A percentile compares a stretch with the other conserved stretches of the same genome.
These are phyloP conservation scores for Vanessa cardui DNA, from an alignment of 2,888 invertebrate species.

Conservation along the genomic window DNA sequence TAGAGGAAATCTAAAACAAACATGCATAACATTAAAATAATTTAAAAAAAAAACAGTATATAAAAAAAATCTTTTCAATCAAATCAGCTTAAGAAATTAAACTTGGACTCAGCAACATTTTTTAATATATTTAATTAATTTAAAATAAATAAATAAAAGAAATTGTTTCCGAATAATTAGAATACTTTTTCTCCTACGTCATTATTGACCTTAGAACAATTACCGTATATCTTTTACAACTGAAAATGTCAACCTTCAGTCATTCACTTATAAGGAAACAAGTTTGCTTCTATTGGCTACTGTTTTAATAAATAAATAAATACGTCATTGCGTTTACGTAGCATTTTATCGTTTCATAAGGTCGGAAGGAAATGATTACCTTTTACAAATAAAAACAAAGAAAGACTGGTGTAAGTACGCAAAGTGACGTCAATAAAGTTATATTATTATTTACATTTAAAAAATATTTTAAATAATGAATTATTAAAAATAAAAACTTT, in stretches of 20 bases:
- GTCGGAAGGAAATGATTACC: constrained; percentile 62
- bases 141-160: too few species aligned
- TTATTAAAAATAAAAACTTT: too few species aligned
- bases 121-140: too few species aligned
- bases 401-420: constrained; percentile 18
- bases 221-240: not conserved
- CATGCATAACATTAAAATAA: not conserved
- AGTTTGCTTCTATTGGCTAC: not conserved
- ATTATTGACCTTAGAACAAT: constrained; percentile 14
- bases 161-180: too few species aligned
- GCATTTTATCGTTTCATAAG: constrained; percentile 46
- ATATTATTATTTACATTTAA: constrained; percentile 1
- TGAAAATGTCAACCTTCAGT: constrained; percentile 28
- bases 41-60: too few species aligned
- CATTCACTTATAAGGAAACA: constrained; percentile 22
- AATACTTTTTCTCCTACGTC: constrained; percentile 8
- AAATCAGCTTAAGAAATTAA: too few species aligned
- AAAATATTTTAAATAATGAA: not conserved
- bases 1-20: constrained; percentile 89
- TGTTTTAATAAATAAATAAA: constrained; percentile 24
- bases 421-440: constrained; percentile 40
- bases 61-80: too few species aligned
- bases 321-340: constrained; percentile 49
- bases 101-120: too few species aligned
- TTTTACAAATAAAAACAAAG: constrained; percentile 25